These are phyloP conservation scores for Cheilosia vulpina DNA, from an alignment of 2,888 invertebrate species.

Conservation along the genomic window DNA sequence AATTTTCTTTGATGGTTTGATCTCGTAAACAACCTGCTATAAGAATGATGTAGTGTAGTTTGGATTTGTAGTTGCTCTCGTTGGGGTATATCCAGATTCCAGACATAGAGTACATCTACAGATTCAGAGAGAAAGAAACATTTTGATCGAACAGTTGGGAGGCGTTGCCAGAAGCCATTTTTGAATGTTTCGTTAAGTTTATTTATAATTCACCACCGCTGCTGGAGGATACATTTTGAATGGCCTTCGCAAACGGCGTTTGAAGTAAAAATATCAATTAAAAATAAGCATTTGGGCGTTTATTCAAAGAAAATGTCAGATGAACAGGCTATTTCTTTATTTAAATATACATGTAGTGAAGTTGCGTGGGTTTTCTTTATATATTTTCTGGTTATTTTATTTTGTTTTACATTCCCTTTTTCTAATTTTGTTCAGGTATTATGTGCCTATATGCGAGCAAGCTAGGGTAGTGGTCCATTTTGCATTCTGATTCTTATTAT, in stretches of 20 bases:
- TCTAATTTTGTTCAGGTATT: no score
- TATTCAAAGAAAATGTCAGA: neutral
- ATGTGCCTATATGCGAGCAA: neutral
- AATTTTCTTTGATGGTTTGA: slow-evolving; percentile 6
- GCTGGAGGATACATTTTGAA: neutral
- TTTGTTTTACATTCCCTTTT: no score
- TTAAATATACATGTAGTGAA: no score
- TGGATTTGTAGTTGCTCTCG: neutral
- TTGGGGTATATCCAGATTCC: neutral
- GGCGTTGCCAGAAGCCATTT: slow-evolving; percentile 22
- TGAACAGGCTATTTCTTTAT: no score
- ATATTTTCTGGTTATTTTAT: no score
- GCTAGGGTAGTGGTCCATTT: no score
- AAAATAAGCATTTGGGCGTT: no score
- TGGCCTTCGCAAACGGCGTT: neutral
- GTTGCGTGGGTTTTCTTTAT: no score
- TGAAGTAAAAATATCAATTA: neutral
- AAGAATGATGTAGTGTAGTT: neutral
- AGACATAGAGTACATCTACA: no score
- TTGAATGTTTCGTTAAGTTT: slow-evolving; percentile 14
- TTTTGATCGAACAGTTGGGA: slow-evolving; percentile 1
- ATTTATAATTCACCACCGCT: neutral
- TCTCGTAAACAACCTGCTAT: slow-evolving; percentile 7
- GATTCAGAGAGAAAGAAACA: slow-evolving; percentile 8
- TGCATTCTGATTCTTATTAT: no score